Base-by-base conservation (phyloP, 2,888 invertebrate genomes). In the Morpho helenor region DNA sequence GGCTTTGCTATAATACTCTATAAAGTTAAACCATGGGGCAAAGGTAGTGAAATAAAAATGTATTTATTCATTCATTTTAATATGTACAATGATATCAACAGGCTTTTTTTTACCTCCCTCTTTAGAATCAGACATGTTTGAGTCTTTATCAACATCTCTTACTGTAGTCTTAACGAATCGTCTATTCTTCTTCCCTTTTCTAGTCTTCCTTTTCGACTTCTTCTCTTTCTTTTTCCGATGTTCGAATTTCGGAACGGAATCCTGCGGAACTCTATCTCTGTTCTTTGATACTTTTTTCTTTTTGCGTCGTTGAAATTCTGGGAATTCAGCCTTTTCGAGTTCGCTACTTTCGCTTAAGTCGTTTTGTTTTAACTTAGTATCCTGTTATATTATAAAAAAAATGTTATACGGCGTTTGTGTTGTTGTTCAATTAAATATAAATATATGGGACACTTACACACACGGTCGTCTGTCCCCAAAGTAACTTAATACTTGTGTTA, bases 51-150 rank as follows among this genome's bases (percentile, higher is more conserved):
- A 46, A 16, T 31, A 3, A 8, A 49, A 8, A 7, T 42, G 22
- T 22, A 52, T 22, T 57, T 57, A 57, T 7, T 65, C 65, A 10
- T 63, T 63, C 65, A 65, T 65, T 63, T 65, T 65, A 50, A 65
- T 65, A 53, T 65, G 65, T 31, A 65, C 65, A 49, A 65, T 63
- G 42, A 65, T 65, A 45, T 65, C 65, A 2, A 65, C 65, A 7
- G 65, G 65, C 47, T 61, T 63, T 4, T 31, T 50, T 22, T 59
- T 61, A 23, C 61, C 55, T 8, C 16, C 51, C 8, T 65, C 60
- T 7, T 56, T 52, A 0, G 64, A 64, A 39, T 52, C 56, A 0
- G 64, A 64, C 49, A 62, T 57, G 45, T 61, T 63, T 0, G 60
- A 63, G 31, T 63, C 57, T 52, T 22, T 53, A 5, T 49, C 49